Conservation (phyloP, 2,888 invertebrate species). For the Pogonocherus hispidulus region DNA sequence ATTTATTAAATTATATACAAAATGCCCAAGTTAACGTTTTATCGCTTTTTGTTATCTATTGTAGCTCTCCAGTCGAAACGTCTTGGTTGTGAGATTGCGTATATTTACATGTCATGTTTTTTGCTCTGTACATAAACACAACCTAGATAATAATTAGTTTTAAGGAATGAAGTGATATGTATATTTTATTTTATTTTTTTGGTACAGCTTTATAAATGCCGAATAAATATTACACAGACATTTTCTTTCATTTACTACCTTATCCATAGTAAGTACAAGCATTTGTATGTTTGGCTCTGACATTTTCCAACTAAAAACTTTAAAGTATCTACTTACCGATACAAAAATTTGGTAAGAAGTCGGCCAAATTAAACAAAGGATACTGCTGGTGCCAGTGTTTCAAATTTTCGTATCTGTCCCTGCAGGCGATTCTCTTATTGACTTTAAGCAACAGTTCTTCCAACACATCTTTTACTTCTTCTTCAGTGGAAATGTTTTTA, state of each 20-base stretch:
- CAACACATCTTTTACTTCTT: slow-evolving; percentile 48
- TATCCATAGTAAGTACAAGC: no score
- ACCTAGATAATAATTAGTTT: slow-evolving; percentile 32
- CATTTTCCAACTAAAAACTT: neutral
- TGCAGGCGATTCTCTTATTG: slow-evolving; percentile 53
- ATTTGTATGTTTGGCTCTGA: no score
- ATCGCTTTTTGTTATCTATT: neutral
- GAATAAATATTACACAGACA: slow-evolving; percentile 16
- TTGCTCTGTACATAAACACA: slow-evolving; percentile 32
- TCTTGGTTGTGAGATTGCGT: slow-evolving; percentile 8
- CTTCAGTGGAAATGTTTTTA: neutral
- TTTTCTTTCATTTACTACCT: no score
- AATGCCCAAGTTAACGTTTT: slow-evolving; percentile 1
- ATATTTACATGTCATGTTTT: slow-evolving; percentile 23
- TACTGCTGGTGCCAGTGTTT: slow-evolving; percentile 59
- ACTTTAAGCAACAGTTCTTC: slow-evolving; percentile 57
- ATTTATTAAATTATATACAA: neutral
- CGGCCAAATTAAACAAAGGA: slow-evolving; percentile 56
- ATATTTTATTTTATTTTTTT: slow-evolving; percentile 42
- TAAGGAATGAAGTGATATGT: slow-evolving; percentile 43
- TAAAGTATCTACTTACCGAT: slow-evolving; percentile 54
- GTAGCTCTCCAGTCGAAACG: slow-evolving; percentile 6
- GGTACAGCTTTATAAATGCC: slow-evolving; percentile 36
- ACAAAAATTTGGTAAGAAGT: slow-evolving; percentile 57
- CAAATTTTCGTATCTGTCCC: slow-evolving; percentile 55